These are phyloP conservation scores for Polydrusus tereticollis DNA, from an alignment of 2,888 invertebrate genomes.

Conservation along the genomic window DNA sequence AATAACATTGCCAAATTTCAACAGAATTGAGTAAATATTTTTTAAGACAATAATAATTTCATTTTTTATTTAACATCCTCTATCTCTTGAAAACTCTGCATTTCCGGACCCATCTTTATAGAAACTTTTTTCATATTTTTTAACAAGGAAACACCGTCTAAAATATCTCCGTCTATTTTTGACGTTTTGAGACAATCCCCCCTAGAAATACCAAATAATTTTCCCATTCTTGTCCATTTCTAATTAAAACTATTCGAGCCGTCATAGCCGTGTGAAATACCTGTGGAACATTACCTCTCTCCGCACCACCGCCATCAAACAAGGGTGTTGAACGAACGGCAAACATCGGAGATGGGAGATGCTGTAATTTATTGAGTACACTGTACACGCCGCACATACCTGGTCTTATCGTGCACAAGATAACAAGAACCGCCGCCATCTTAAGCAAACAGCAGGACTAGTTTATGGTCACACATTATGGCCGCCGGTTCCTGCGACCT, in stretches of 20 bases:
- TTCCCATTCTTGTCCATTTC: neutral
- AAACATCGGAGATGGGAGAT: constrained; percentile 59
- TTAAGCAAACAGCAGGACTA: constrained; percentile 63
- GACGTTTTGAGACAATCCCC: too few species aligned
- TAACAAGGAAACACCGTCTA: too few species aligned
- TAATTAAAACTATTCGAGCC: constrained; percentile 6
- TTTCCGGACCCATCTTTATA: too few species aligned
- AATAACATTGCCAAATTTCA: too few species aligned
- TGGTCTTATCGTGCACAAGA: constrained; percentile 64
- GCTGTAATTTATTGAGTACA: constrained; percentile 64
- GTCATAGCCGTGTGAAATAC: constrained; percentile 51
- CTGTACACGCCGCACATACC: constrained; percentile 55
- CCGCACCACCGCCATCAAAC: constrained; percentile 41
- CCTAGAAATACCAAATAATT: neutral
- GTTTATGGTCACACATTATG: constrained; percentile 62
- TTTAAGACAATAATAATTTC: too few species aligned
- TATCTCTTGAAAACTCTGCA: too few species aligned
- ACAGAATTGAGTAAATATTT: too few species aligned
- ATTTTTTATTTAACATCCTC: too few species aligned
- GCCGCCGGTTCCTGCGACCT: constrained; percentile 58
- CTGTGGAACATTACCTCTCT: constrained; percentile 43
- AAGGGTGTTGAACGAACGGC: constrained; percentile 54
- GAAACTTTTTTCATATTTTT: too few species aligned
- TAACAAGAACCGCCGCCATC: constrained; percentile 63
- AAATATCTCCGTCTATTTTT: too few species aligned